phyloP scores from a whole-genome alignment of 1,140 invertebrate genomes.

The Brachionus manjavacas region DNA sequence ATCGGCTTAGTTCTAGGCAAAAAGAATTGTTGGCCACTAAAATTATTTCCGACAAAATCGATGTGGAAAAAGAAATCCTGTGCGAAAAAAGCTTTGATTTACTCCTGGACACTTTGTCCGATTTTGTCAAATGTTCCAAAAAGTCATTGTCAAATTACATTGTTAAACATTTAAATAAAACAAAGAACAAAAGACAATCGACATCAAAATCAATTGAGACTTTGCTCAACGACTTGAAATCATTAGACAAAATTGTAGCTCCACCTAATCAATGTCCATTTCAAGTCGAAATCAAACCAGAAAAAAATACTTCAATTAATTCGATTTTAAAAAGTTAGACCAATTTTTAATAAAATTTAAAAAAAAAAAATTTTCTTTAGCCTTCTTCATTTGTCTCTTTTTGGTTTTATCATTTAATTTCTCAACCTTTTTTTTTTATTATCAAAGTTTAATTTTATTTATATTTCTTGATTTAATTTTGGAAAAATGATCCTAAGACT shows the following conservation, averaged over 20 bases:
- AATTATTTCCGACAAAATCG: background rate
- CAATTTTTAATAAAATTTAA: too few species aligned
- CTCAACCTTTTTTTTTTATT: too few species aligned
- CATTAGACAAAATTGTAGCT: conserved; percentile 7
- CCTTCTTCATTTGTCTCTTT: too few species aligned
- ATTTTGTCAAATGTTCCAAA: conserved; percentile 23
- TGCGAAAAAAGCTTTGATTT: background rate
- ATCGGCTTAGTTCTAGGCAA: conserved; percentile 31
- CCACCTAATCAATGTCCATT: conserved; percentile 38
- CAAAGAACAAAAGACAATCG: background rate
- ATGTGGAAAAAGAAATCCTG: background rate
- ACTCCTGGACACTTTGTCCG: background rate
- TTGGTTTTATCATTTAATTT: too few species aligned
- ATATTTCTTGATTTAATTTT: too few species aligned
- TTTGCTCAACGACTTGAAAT: conserved; percentile 7
- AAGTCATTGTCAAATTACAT: conserved; percentile 26
- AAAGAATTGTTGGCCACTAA: conserved; percentile 16
- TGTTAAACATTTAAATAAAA: background rate
- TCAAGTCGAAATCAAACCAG: background rate
- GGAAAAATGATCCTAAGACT: too few species aligned
- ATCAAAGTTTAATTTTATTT: too few species aligned
- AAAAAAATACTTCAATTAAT: background rate
- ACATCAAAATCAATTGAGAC: background rate
- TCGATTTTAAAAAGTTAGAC: background rate
- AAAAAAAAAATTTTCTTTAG: too few species aligned